Base-by-base conservation (phyloP, 2,797 vertebrate genomes). In the Caiman crocodilus region DNA sequence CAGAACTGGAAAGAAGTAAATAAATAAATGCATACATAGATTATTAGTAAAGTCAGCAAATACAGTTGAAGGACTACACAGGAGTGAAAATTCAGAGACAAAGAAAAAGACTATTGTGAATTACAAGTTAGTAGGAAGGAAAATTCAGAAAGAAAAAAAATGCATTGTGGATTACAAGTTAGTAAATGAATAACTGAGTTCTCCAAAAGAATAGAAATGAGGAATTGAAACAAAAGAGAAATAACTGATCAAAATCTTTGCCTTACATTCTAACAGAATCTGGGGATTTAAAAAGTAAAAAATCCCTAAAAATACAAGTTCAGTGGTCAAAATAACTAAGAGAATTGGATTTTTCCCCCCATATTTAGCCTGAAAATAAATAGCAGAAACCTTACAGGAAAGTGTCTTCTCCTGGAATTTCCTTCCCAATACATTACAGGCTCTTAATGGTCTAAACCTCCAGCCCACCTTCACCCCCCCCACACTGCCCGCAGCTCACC, bases 161-260 rank as follows among this genome's bases (percentile, higher is more conserved):
- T 89, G 56, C 58, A 93, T 89, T 93, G 88, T 93, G 96, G 90
- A 95, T 93, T 90, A 95, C 93, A 82, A 80, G 89, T 87, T 90
- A 94, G 56, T 75, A 95, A 50, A 50, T 50, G 10, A 50, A 96
- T 89, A 95, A 78, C 5, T 50, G 42, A 4, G 8, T 88, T 94
- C 84, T 80, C 76, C 76, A 88, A 94, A 85, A 17, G 81, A 95
- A 61, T 81, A 85, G 59, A 90, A 90, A 94, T 91, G 21, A 81
- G 88, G 65, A 90, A 91, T 91, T 75, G 74, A 82, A 94, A 94
- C 9, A 77, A 56, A 50, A 81, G 28, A 90, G 28, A 82, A 87
- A 89, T 64, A 58, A 96, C 79, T 85, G 90, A 89, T 89, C 65
- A 84, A 90, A 95, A 56, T 90, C 89, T 84, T n/a, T 50, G 2